A percentile compares a stretch with the other conserved stretches of the same genome.
These are phyloP conservation scores for Ctenoplectra terminalis DNA, from an alignment of 1,140 invertebrate species.

Conservation along the genomic window DNA sequence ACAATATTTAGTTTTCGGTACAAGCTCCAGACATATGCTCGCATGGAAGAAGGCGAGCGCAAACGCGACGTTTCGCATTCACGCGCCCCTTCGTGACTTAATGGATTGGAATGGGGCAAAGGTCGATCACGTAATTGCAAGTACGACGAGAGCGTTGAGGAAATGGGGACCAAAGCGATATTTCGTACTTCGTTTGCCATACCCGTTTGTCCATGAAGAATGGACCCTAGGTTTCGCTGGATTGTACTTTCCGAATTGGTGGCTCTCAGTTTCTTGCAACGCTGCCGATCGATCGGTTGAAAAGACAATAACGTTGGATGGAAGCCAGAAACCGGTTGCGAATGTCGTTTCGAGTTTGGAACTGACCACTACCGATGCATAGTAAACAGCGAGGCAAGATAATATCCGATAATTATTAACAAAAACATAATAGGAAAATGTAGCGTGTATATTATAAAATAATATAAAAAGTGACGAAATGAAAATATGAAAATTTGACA, in stretches of 20 bases:
- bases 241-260: conserved; percentile 64
- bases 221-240: conserved; percentile 47
- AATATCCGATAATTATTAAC: not conserved
- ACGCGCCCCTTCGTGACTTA: conserved; percentile 62
- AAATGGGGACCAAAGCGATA: conserved; percentile 49
- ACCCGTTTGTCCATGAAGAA: conserved; percentile 62
- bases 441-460: too few relatives aligned
- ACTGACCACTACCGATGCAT: not conserved
- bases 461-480: too few relatives aligned
- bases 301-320: conserved; percentile 54
- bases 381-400: not conserved
- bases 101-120: conserved; percentile 71
- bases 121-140: conserved; percentile 69
- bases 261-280: conserved; percentile 41
- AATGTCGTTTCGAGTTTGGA: conserved; percentile 13
- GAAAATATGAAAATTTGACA: not conserved
- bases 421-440: not conserved
- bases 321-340: conserved; percentile 31
- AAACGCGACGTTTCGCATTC: conserved; percentile 44
- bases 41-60: conserved; percentile 31
- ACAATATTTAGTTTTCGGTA: conserved; percentile 51
- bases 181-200: conserved; percentile 63
- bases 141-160: conserved; percentile 44
- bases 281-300: conserved; percentile 37
- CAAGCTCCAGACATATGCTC: conserved; percentile 59